These are phyloP conservation scores for Drosophila oshimai DNA, from an alignment of 1,140 invertebrate species.

Conservation along the genomic window DNA sequence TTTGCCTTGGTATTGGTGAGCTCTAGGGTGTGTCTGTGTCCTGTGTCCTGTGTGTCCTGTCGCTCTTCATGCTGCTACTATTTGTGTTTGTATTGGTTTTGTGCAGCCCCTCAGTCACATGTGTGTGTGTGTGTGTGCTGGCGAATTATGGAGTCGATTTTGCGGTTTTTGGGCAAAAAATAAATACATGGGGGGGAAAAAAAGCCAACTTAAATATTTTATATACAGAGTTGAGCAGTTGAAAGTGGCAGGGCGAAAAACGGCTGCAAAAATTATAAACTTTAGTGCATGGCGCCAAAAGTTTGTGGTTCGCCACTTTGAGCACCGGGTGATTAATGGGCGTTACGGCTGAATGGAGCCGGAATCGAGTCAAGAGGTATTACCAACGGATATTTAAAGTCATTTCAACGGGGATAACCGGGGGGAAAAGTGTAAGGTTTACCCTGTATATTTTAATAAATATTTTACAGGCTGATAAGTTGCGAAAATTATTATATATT, in stretches of 20 bases:
- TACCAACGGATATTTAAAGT: background rate
- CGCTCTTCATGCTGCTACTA: conserved; percentile 30
- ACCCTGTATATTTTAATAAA: too few species aligned
- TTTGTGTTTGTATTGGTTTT: conserved; percentile 15
- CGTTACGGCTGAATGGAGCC: conserved; percentile 1
- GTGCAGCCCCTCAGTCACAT: background rate
- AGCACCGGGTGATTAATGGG: conserved; percentile 23
- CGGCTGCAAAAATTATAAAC: conserved; percentile 21
- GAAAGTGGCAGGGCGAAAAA: background rate
- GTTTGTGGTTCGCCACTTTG: conserved; percentile 26
- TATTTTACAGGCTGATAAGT: too few species aligned
- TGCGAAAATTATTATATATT: too few species aligned
- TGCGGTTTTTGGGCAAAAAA: conserved; percentile 67
- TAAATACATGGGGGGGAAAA: conserved; percentile 26
- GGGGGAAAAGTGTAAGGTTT: too few species aligned
- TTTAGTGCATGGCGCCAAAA: conserved; percentile 17
- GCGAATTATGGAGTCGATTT: conserved; percentile 71
- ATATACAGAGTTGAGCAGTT: conserved; percentile 5
- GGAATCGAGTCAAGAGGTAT: conserved; percentile 1
- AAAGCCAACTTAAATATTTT: conserved; percentile 51
- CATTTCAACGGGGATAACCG: background rate
- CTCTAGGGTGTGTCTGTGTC: background rate
- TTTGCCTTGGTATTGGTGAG: background rate
- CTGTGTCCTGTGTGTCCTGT: conserved; percentile 32
- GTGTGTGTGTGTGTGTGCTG: conserved; percentile 29